Evolutionary conservation across 2,797 vertebrate genomes (phyloP).

Genomic region (Notamacropus eugenii): DNA sequence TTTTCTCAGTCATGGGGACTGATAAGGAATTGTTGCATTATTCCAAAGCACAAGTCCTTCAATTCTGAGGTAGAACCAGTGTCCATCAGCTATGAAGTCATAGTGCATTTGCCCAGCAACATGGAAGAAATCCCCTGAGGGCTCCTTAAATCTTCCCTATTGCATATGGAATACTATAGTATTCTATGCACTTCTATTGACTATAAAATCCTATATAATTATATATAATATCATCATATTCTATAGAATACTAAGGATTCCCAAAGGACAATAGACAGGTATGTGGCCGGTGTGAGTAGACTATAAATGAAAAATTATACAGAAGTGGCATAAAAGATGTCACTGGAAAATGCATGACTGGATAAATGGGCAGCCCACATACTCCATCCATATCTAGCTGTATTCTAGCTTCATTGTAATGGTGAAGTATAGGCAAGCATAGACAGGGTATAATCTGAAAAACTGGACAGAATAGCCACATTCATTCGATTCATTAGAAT

Average conservation of each 20-base stretch:
- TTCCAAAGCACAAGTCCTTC: neutral
- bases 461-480: neutral
- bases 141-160: neutral
- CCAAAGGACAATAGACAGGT: neutral
- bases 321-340: neutral
- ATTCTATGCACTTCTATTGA: neutral
- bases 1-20: no score
- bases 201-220: neutral
- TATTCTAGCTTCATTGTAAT: neutral
- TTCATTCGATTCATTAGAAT: neutral
- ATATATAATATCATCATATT: no score
- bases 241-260: neutral
- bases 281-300: neutral
- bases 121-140: neutral
- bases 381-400: neutral
- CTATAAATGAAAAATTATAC: neutral
- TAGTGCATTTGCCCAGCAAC: neutral
- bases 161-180: neutral
- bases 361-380: neutral
- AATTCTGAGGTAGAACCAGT: neutral
- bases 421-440: neutral
- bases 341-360: neutral
- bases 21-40: neutral
- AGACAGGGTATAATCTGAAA: neutral
- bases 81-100: neutral